phyloP scores from a whole-genome alignment of 2,113 vertebrate species.

The Oreotrochilus melanogaster region DNA sequence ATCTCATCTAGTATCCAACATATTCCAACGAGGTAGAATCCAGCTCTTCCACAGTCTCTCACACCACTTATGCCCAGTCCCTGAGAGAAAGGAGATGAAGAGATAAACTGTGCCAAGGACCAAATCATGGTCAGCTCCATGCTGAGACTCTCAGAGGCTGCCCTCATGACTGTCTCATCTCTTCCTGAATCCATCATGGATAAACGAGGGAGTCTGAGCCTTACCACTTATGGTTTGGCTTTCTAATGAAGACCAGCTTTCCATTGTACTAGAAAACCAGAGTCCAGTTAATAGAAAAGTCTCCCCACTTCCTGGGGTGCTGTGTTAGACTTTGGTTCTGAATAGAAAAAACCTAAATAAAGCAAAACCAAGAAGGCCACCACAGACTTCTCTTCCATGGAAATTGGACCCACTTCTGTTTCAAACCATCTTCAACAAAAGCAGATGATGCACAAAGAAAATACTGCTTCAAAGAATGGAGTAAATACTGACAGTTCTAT shows the following conservation, averaged over 20 bases:
- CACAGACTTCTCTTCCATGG: background rate
- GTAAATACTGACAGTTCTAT: background rate
- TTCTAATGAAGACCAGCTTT: background rate
- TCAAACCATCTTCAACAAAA: background rate
- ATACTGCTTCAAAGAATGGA: background rate
- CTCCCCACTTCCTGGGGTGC: background rate
- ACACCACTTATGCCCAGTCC: background rate
- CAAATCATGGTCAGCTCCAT: fast-evolving
- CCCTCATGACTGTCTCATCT: background rate
- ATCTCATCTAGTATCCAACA: background rate
- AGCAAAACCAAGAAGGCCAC: background rate
- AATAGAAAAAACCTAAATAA: background rate
- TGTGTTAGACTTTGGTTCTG: background rate
- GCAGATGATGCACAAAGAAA: background rate
- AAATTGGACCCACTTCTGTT: background rate
- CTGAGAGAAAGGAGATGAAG: background rate
- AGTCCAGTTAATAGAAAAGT: background rate
- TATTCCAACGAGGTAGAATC: background rate
- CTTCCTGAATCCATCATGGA: background rate
- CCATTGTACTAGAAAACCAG: background rate
- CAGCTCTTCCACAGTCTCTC: background rate
- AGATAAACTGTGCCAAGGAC: background rate
- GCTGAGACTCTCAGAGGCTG: background rate
- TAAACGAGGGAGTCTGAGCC: background rate
- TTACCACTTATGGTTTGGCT: background rate